A percentile compares a stretch with the other conserved stretches of the same genome.
phyloP scores from a whole-genome alignment of 2,797 vertebrate genomes.

The Cyclura pinguis region DNA sequence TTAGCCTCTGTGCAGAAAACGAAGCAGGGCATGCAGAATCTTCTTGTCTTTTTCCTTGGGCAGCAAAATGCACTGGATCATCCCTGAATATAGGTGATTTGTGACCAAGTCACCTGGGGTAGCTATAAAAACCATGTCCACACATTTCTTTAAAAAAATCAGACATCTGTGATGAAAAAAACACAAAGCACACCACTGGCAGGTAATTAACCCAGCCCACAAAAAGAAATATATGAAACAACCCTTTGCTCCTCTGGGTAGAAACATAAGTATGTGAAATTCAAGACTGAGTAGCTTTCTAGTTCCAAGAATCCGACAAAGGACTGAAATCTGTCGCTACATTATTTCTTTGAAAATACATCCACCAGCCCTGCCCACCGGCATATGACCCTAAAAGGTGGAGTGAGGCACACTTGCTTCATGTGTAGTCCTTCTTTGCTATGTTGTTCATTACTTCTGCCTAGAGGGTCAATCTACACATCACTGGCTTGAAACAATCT shows the following conservation, averaged over 20 bases:
- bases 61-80: too few relatives aligned
- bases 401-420: background rate
- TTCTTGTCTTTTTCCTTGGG: too few relatives aligned
- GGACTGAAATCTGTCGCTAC: fast-evolving
- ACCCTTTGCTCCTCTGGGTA: background rate
- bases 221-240: too few relatives aligned
- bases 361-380: background rate
- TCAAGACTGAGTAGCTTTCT: background rate
- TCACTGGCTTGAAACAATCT: conserved; percentile 14
- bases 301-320: fast-evolving
- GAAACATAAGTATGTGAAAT: background rate
- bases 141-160: background rate
- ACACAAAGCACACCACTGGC: too few relatives aligned
- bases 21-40: too few relatives aligned
- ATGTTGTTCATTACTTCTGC: background rate
- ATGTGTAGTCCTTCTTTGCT: background rate
- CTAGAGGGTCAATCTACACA: background rate
- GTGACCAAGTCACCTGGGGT: background rate
- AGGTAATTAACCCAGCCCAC: too few relatives aligned
- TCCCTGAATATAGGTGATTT: background rate
- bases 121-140: background rate
- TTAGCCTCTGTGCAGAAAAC: too few relatives aligned
- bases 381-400: fast-evolving
- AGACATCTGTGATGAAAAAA: too few relatives aligned
- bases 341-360: background rate